phyloP scores from a whole-genome alignment of 2,797 vertebrate genomes.

The Cyprinodon diabolis region DNA sequence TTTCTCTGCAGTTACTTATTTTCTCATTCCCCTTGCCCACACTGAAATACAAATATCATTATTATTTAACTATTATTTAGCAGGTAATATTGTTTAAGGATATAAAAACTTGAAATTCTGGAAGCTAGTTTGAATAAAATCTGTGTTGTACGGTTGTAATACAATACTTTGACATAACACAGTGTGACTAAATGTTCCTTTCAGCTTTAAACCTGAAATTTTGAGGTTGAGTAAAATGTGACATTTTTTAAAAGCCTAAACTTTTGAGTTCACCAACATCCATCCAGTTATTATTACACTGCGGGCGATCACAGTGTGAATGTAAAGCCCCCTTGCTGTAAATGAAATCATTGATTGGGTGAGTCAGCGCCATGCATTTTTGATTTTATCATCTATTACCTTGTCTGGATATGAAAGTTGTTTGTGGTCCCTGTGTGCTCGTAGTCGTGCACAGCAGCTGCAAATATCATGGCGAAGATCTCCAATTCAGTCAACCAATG shows the following conservation, averaged over 20 bases:
- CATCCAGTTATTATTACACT: slow-evolving; percentile 47
- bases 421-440: slow-evolving; percentile 99
- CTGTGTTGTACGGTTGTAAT: neutral
- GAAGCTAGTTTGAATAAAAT: neutral
- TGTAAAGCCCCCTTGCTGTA: slow-evolving; percentile 43
- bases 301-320: slow-evolving; percentile 42
- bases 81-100: neutral
- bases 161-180: neutral
- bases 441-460: slow-evolving; percentile 96
- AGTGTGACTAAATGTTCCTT: no score
- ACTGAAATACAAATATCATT: neutral
- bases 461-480: slow-evolving; percentile 92
- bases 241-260: neutral
- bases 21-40: neutral
- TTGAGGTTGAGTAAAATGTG: neutral
- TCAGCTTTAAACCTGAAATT: neutral
- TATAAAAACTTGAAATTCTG: neutral
- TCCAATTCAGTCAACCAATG: slow-evolving; percentile 98
- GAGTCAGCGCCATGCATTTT: slow-evolving; percentile 64
- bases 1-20: neutral
- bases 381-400: slow-evolving; percentile 78
- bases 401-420: slow-evolving; percentile 99
- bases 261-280: slow-evolving; percentile 37
- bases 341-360: slow-evolving; percentile 65
- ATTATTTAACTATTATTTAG: neutral